phyloP scores from a whole-genome alignment of 1,140 invertebrate genomes.

The Diabrotica undecimpunctata region DNA sequence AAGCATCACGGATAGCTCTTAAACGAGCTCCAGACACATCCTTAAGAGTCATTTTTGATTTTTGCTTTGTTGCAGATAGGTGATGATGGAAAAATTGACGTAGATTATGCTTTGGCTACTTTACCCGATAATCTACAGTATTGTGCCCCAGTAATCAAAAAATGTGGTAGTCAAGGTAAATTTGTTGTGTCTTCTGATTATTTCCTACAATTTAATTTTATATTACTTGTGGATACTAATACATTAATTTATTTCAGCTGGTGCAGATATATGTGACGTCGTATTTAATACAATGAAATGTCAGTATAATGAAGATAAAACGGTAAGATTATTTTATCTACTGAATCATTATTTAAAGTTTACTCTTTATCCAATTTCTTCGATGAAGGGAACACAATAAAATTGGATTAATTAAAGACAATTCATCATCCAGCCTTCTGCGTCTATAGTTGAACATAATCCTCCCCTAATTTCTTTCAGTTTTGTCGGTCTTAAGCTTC shows the following conservation, averaged over 20 bases:
- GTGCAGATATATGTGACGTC: conserved; percentile 38
- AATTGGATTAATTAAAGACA: too few relatives aligned
- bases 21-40: too few relatives aligned
- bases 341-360: too few relatives aligned
- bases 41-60: too few relatives aligned
- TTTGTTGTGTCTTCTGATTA: conserved; percentile 1
- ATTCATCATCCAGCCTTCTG: too few relatives aligned
- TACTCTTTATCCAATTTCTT: too few relatives aligned
- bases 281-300: conserved; percentile 24
- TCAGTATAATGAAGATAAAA: conserved; percentile 25
- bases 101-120: conserved; percentile 38
- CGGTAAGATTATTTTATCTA: not conserved
- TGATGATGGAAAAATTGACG: conserved; percentile 45
- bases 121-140: conserved; percentile 39
- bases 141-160: conserved; percentile 34
- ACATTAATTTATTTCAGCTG: conserved; percentile 33
- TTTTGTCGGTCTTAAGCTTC: too few relatives aligned
- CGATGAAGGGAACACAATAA: too few relatives aligned
- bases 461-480: too few relatives aligned
- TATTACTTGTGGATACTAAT: not conserved
- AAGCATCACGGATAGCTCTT: too few relatives aligned
- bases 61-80: conserved; percentile 41
- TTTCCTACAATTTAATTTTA: too few relatives aligned
- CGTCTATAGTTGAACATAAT: too few relatives aligned
- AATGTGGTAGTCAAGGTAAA: conserved; percentile 41